Evolutionary conservation across 2,888 invertebrate species (phyloP).

Genomic region (Heliconius cydno): DNA sequence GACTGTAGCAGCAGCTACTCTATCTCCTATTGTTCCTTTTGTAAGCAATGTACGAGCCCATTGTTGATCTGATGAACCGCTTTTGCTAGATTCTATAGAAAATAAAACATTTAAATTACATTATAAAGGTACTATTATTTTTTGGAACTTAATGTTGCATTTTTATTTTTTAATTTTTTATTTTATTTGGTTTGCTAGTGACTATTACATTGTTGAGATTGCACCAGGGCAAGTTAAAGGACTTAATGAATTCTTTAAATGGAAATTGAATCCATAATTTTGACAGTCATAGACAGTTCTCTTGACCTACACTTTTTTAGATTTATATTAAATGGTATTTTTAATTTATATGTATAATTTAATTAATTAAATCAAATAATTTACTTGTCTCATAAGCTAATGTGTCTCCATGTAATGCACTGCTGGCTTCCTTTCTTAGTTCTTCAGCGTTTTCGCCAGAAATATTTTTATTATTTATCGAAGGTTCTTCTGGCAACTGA

Average conservation of each 20-base stretch:
- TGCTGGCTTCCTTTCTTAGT: constrained; percentile 86
- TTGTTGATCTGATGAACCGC: constrained; percentile 85
- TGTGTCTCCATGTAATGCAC: constrained; percentile 86
- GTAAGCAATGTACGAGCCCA: constrained; percentile 92
- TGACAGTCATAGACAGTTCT: not conserved
- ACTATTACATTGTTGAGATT: too few species aligned
- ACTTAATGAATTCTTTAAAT: too few species aligned
- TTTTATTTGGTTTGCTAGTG: too few species aligned
- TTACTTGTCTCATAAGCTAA: constrained; percentile 85
- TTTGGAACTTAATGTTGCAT: not conserved
- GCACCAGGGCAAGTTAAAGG: too few species aligned
- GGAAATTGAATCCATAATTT: not conserved
- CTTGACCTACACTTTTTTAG: not conserved
- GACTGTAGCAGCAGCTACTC: constrained; percentile 92
- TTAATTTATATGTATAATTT: not conserved
- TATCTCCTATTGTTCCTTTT: constrained; percentile 93
- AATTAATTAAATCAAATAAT: constrained; percentile 45
- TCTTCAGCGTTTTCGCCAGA: constrained; percentile 83
- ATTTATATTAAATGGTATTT: not conserved
- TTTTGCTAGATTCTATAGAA: constrained; percentile 77
- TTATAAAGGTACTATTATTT: not conserved
- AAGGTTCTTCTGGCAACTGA: constrained; percentile 80
- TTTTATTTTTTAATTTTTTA: not conserved
- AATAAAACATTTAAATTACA: not conserved
- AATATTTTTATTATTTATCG: constrained; percentile 63